Evolutionary conservation across 30 jellyfish, hydroid and myxozoan genomes (phyloP), one percentile per base, ranked within the genome.

Genomic region (Aurelia sp.): DNA sequence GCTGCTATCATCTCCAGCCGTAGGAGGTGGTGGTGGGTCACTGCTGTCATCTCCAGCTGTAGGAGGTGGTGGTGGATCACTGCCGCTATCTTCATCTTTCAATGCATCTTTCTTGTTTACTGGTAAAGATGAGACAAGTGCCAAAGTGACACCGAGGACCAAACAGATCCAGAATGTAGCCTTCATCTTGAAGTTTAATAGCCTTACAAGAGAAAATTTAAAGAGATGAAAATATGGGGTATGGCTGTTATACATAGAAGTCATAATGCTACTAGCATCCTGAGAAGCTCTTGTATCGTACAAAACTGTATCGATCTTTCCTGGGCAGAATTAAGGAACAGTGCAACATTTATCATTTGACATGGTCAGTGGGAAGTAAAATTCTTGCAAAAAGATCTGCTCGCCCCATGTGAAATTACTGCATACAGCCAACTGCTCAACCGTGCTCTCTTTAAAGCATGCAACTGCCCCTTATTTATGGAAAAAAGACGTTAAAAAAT

Each of bases 181-280:
- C 85, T 57, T 74, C 85, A 74, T 74, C 55, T 21, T 74, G 73
- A 74, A 22, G 61, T 51, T 8, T 22, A n/a, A n/a, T 22, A 61
- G 12, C 71, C 23, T n/a, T 6, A n/a, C 23, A 61, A 19, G 21
- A 61, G 31, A 61, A 61, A 13, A 31, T 19, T 61, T n/a, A 61
- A 19, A 22, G 23, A 11, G 3, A n/a, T 61, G 13, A 6, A n/a
- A 61, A n/a, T 17, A 65, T 65, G 18, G 33, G 1, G 33, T 16
- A 16, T 11, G 7, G 17, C 40, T 9, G 33, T 27, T 2, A 27
- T 27, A 27, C 33, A 20, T 1, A 65, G 33, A 65, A 9, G 17
- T 17, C 9, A 13, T 9, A 21, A 65, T 20, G 55, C 10, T 44
- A 9, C 55, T 7, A 44, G 8, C 10, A 9, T 16, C 55, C 3